Evolutionary conservation across 2,888 invertebrate genomes (phyloP), one percentile per base, ranked within the genome.

Genomic region (Ramazzottius varieornatus): DNA sequence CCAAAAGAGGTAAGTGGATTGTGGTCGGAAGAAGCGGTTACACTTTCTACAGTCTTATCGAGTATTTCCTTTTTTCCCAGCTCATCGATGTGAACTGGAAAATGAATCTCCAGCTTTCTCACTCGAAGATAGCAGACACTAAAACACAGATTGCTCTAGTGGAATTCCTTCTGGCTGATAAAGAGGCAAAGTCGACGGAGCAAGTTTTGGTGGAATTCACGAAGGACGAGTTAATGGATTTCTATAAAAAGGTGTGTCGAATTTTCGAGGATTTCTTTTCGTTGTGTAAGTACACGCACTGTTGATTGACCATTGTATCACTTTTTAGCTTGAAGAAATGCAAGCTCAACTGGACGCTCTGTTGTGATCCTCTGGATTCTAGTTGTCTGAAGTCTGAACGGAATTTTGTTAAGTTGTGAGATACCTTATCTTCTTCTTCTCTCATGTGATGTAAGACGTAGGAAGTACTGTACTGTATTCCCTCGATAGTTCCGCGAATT

Each of bases 41-140:
- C n/a, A n/a, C 40, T 40, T 40, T 40, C 40, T 40, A 13, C 8
- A 40, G 20, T 40, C 40, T 40, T 40, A 20, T 13, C 20, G 40
- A 8, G 8, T 40, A 13, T 13, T 40, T 40, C 40, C n/a, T 40
- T 8, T 20, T 40, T 29, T 54, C 24, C 24, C 54, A 54, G 54
- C 54, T 54, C 4, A 24, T 24, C 24, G 54, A 54, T 54, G 54
- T 54, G 16, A 54, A 54, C 54, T 54, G 54, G 54, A 54, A 54
- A 54, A 4, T 54, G 29, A 54, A 54, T 29, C 54, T 54, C 4
- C 54, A 54, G 29, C 54, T 54, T 8, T 13, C 54, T 24, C 54
- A 54, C 29, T 13, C 54, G 16, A 54, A 54, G 29, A 54, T 54
- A 24, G 54, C 54, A 13, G 24, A 29, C 29, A 54, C 54, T 4